Base-by-base conservation (phyloP, 2,797 vertebrate genomes). In the Channallabes apus region DNA sequence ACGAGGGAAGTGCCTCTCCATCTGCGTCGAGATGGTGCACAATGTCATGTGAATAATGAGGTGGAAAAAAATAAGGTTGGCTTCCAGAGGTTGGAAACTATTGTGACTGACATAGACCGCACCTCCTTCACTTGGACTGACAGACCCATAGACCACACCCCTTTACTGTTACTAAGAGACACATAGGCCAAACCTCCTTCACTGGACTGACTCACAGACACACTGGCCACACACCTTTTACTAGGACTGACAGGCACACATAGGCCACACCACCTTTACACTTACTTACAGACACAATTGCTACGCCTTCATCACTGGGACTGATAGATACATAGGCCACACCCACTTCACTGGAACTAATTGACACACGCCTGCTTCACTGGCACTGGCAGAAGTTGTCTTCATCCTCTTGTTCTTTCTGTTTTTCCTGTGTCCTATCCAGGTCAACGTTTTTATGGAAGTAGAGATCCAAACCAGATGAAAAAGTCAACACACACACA, bases 381-480 rank as follows among this genome's bases (percentile, higher is more conserved):
- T 6, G 18, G 20, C 11, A 15, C 32, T 38, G 32, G 14, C 5
- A 62, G 20, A 62, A n/a, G 9, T 2, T 62, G 22, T 41, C 32
- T 32, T 29, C 41, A 67, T 6, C n/a, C n/a, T 27, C 24, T 38
- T 83, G 4, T 82, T 82, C 22, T 41, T 32, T 82, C 15, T 71
- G 12, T 61, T 18, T 71, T 72, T 32, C 41, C 51, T 75, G n/a
- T 75, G 51, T 75, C 29, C 1, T 73, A 3, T 73, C 38, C 69
- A 83, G 82, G 69, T 73, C 69, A 62, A 38, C n/a, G 24, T 75
- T 58, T 77, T 59, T 41, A 82, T 35, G 18, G 18, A 41, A 22
- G n/a, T 8, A 0, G 51, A 82, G 71, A 41, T 75, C 67, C 41
- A 82, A 11, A 65, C 1, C 41, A 22, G 41, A 17, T 29, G 27